phyloP scores from a whole-genome alignment of 2,888 invertebrate genomes.

The Agrotis ipsilon region DNA sequence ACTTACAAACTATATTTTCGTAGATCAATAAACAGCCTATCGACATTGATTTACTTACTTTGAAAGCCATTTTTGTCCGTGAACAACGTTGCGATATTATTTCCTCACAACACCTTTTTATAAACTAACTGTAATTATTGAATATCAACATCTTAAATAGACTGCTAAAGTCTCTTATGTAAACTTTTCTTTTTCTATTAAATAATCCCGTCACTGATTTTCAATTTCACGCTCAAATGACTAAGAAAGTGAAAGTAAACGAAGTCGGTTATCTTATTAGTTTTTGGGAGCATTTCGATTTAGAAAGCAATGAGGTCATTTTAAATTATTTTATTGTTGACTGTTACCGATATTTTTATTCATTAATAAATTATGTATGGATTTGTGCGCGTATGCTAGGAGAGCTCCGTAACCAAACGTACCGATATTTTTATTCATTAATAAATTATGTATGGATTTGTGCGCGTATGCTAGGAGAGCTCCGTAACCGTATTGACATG shows the following conservation, averaged over 20 bases:
- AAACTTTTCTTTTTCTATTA: conserved; percentile 71
- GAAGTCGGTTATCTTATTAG: conserved; percentile 46
- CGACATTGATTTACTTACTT: conserved; percentile 69
- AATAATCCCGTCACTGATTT: conserved; percentile 72
- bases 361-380: neutral
- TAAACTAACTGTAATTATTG: conserved; percentile 70
- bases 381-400: neutral
- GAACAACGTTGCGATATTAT: conserved; percentile 48
- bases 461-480: too few relatives aligned
- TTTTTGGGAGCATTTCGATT: conserved; percentile 42
- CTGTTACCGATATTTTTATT: neutral
- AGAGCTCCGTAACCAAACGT: too few relatives aligned
- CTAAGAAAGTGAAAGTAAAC: conserved; percentile 83
- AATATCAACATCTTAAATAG: conserved; percentile 77
- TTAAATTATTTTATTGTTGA: neutral
- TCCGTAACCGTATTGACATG: too few relatives aligned
- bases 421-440: neutral
- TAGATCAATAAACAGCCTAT: neutral
- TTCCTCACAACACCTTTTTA: conserved; percentile 59
- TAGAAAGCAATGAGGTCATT: conserved; percentile 35
- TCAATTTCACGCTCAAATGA: conserved; percentile 84
- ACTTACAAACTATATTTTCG: too few relatives aligned
- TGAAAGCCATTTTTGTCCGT: conserved; percentile 62
- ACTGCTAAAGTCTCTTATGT: conserved; percentile 58
- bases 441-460: neutral